Conservation (phyloP, 2,113 vertebrate species). For the Scophthalmus maximus region DNA sequence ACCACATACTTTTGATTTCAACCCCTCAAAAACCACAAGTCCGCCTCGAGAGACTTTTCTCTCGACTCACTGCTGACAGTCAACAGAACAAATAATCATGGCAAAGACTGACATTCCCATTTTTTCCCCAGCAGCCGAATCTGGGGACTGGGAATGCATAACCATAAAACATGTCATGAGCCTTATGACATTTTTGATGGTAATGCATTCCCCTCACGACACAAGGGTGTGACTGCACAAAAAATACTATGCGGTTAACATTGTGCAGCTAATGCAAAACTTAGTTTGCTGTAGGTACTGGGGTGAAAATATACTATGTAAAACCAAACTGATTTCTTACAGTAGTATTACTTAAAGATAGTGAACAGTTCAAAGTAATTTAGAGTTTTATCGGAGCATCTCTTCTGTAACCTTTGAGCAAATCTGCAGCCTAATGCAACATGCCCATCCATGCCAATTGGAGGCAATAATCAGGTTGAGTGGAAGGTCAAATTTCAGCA, state of each 20-base stretch:
- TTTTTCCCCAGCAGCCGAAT: conserved; percentile 16
- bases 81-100: conserved; percentile 2
- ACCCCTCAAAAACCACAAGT: conserved; percentile 1
- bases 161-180: conserved; percentile 1
- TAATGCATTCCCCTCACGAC: neutral
- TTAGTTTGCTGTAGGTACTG: no score
- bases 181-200: neutral
- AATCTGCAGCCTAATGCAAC: neutral
- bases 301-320: no score
- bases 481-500: neutral
- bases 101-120: conserved; percentile 4
- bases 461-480: neutral
- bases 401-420: neutral
- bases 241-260: neutral
- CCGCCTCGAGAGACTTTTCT: neutral
- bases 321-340: neutral
- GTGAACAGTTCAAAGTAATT: neutral
- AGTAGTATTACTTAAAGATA: neutral
- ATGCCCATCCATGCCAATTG: neutral
- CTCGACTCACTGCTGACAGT: neutral
- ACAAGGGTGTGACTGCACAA: conserved; percentile 16
- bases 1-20: neutral
- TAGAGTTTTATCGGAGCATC: neutral
- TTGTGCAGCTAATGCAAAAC: neutral
- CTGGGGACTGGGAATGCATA: conserved; percentile 23